Evolutionary conservation across 1,140 invertebrate species (phyloP).

Genomic region (Zaprionus gabonicus): DNA sequence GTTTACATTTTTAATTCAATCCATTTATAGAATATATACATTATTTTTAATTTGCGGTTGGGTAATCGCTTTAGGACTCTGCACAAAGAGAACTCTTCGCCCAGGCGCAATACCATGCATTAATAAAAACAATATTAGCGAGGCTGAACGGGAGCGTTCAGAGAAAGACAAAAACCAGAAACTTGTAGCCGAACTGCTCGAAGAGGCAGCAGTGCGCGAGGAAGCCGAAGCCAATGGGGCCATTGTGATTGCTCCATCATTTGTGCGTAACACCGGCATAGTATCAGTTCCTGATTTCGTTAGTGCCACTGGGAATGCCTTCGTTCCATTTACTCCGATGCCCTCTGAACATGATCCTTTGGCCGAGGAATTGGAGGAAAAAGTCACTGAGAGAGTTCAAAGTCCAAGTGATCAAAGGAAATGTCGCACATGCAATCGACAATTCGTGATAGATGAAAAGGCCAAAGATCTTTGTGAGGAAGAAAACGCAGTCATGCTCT

Average conservation of each 20-base stretch:
- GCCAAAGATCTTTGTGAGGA: slow-evolving; percentile 52
- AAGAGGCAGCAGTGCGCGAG: slow-evolving; percentile 36
- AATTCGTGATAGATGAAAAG: slow-evolving; percentile 25
- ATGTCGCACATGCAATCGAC: slow-evolving; percentile 54
- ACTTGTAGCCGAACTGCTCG: slow-evolving; percentile 30
- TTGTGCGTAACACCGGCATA: slow-evolving; percentile 39
- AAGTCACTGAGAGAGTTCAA: background rate
- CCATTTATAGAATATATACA: background rate
- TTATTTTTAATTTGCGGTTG: background rate
- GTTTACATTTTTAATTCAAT: slow-evolving; percentile 19
- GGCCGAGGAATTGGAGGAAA: slow-evolving; percentile 14
- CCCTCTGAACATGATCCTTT: slow-evolving; percentile 30
- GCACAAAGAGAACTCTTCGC: slow-evolving; percentile 33
- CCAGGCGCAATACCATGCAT: slow-evolving; percentile 42
- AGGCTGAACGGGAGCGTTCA: slow-evolving; percentile 27
- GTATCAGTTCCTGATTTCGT: slow-evolving; percentile 39
- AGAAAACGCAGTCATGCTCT: slow-evolving; percentile 56
- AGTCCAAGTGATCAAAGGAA: background rate
- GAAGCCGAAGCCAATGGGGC: slow-evolving; percentile 39
- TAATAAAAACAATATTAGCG: slow-evolving; percentile 36
- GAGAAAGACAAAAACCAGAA: slow-evolving; percentile 29
- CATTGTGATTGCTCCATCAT: slow-evolving; percentile 35
- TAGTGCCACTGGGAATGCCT: slow-evolving; percentile 34
- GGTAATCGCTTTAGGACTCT: slow-evolving; percentile 18
- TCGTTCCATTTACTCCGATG: slow-evolving; percentile 14